Base-by-base conservation (phyloP, 2,888 invertebrate species). In the Rhagonycha fulva region DNA sequence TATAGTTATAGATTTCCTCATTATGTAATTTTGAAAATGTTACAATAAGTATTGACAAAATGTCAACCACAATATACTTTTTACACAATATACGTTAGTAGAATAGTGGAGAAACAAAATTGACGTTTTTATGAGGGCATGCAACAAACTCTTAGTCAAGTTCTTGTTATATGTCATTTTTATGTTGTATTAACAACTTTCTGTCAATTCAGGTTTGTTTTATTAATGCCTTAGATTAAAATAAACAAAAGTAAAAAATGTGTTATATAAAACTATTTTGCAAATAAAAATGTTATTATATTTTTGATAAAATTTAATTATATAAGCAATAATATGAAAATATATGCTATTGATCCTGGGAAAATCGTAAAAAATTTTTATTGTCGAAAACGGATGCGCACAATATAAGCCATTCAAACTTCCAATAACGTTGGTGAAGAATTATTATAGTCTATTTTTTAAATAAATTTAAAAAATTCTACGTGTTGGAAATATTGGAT, bases 401-500 rank as follows among this genome's bases (percentile, higher is more conserved):
- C 74, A 70, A 70, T 70, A 74, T 74, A 70, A 63, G 67, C 66
- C 74, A 60, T 66, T 66, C 28, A 66, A 74, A 62, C 70, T 74
- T 74, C 74, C 70, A 73, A 76, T 72, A 72, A 70, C 76, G 72
- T 66, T 68, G 62, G 14, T 28, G 60, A 73, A 69, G 76, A 76
- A 73, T 76, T 76, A 76, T 76, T 62, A 63, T 68, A 26, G 60
- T 69, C 76, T 73, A 76, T 76, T 76, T 76, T 75, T 76, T 76
- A 76, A 76, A 73, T 73, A 72, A 76, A 73, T 76, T 76, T 68
- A 73, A 76, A 76, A 72, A 76, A 47, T 47, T 76, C 62, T 76
- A 70, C 76, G 76, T 76, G 76, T 76, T 70, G 76, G 76, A 76
- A 76, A 74, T 74, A 74, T 74, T 74, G 74, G 70, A 74, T 70